Base-by-base conservation (phyloP, 2,113 vertebrate genomes). In the Ariopsis seemanni region DNA sequence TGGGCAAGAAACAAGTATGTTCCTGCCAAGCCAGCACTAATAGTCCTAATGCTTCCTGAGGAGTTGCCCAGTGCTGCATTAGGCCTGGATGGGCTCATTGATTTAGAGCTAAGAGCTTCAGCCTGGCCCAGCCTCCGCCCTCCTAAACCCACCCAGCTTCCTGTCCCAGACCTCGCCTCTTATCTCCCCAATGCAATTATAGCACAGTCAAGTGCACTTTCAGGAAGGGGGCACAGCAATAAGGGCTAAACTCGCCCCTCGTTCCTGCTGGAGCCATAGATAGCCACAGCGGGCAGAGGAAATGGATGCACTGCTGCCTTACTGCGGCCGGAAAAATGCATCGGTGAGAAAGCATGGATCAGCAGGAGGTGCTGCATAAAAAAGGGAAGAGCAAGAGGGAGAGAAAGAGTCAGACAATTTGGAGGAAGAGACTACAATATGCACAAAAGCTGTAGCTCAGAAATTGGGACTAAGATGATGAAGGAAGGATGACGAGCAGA, bases 151-250 rank as follows among this genome's bases (percentile, higher is more conserved):
- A 83, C 80, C 89, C 87, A 93, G 96, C 96, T 98, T 98, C 97
- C 97, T 98, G 97, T 97, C 96, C 96, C 94, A 95, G 94, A 95
- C 97, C 97, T 95, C 95, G 95, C 94, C 96, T 97, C 96, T 97
- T 97, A 97, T 97, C 97, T 97, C 96, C 96, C 96, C 97, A 98
- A 98, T 97, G 97, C 97, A 99, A 99, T 98, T 99, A 98, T 80
- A 96, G 96, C 94, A 95, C 95, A 93, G 97, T 96, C 97, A 97
- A 98, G 97, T 97, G 96, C 97, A 97, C 97, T 97, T 99, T 98
- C 97, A 97, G 97, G 96, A 98, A 97, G 89, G 92, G 91, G 88
- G 53, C 83, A 55, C 87, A 88, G 87, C 88, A 89, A 60, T 82
- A 86, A 85, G 89, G 82, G 77, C 75, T 92, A 91, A 87, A 92